These are phyloP conservation scores for Andrena bicolor DNA, from an alignment of 2,888 invertebrate genomes.

Conservation along the genomic window DNA sequence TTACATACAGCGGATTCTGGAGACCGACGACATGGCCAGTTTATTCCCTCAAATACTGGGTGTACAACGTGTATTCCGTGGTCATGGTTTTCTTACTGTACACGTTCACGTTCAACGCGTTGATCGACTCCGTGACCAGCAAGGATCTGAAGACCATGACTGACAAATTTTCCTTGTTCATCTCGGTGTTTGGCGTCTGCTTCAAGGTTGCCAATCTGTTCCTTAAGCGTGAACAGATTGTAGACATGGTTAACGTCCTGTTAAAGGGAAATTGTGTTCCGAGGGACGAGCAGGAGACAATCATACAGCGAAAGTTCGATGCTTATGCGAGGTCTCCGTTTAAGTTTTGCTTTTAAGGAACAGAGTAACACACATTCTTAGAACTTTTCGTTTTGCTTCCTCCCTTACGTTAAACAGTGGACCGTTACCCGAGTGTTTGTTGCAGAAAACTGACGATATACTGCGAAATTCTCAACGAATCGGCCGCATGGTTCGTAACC, in stretches of 20 bases:
- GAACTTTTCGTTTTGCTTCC: too few species aligned
- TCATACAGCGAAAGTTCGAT: conserved; percentile 62
- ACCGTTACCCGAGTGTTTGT: not conserved
- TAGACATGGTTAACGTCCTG: conserved; percentile 55
- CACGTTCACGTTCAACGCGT: conserved; percentile 39
- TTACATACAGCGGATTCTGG: conserved; percentile 65
- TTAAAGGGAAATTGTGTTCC: conserved; percentile 50
- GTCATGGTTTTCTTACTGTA: conserved; percentile 50
- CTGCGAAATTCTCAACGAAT: conserved; percentile 67
- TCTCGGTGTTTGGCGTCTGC: conserved; percentile 67
- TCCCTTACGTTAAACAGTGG: too few species aligned
- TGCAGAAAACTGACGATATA: conserved; percentile 54
- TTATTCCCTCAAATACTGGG: conserved; percentile 39
- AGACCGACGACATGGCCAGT: conserved; percentile 55
- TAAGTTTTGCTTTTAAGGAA: conserved; percentile 7
- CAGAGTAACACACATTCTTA: too few species aligned
- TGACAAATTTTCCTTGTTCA: conserved; percentile 66
- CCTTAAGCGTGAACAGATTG: conserved; percentile 47
- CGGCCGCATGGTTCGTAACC: conserved; percentile 39
- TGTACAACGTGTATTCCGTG: conserved; percentile 59
- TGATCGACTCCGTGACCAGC: conserved; percentile 46
- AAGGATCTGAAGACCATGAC: conserved; percentile 54
- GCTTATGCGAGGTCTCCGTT: conserved; percentile 58
- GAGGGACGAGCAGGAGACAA: conserved; percentile 47
- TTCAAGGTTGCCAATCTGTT: conserved; percentile 65